A percentile compares a stretch with the other conserved stretches of the same genome.
phyloP scores from a whole-genome alignment of 2,797 vertebrate species.

The Cossypha polioptera region DNA sequence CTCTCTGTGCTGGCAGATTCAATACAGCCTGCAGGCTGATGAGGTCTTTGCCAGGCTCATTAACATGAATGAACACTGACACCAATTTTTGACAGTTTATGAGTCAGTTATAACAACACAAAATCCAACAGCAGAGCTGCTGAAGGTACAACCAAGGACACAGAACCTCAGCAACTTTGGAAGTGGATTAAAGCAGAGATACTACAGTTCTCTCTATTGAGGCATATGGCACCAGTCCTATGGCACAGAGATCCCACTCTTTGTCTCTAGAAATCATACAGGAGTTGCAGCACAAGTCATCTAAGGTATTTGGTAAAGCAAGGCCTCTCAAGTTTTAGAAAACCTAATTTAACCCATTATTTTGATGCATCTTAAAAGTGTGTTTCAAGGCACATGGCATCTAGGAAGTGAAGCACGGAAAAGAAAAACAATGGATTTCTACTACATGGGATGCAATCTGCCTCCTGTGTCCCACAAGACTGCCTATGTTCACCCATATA shows the following conservation, averaged over 20 bases:
- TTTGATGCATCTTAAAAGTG: background rate
- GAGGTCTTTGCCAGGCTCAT: background rate
- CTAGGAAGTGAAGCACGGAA: background rate
- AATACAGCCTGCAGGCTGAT: background rate
- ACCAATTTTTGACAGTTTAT: background rate
- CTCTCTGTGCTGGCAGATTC: background rate
- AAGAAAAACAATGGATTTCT: background rate
- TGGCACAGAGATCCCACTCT: background rate
- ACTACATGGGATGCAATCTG: background rate
- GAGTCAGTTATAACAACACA: background rate
- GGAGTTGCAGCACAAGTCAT: background rate
- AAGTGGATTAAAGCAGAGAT: background rate
- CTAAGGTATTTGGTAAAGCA: background rate
- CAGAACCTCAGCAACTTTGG: background rate
- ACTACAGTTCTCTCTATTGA: background rate
- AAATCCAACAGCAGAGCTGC: background rate
- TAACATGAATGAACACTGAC: background rate
- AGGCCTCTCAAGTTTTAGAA: background rate
- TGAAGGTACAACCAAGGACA: background rate
- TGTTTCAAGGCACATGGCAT: background rate
- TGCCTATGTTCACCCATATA: background rate
- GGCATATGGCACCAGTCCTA: background rate
- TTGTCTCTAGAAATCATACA: background rate
- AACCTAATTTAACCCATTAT: background rate
- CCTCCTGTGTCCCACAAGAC: background rate